phyloP scores from a whole-genome alignment of 2,113 vertebrate genomes.

The Potamarius usumacintae region DNA sequence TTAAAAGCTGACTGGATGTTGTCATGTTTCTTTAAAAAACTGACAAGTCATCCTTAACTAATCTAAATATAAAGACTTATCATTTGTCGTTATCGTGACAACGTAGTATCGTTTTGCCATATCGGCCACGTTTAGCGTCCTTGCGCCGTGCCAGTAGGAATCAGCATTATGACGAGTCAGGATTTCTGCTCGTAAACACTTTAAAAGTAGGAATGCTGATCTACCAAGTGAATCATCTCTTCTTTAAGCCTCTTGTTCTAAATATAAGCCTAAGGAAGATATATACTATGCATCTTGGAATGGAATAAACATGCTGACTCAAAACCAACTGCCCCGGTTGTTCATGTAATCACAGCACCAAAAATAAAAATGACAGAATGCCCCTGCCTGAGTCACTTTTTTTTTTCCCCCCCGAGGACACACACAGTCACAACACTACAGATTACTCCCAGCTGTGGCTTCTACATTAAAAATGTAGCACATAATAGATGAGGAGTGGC shows the following conservation, averaged over 20 bases:
- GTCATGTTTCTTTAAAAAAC: not conserved
- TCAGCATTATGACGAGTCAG: not conserved
- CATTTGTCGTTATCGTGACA: not conserved
- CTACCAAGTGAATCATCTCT: not conserved
- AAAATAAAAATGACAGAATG: slow-evolving; percentile 21
- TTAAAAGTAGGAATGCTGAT: not conserved
- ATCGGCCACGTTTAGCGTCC: not conserved
- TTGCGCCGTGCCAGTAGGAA: not conserved
- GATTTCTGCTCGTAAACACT: not conserved
- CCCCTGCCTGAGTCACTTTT: slow-evolving; percentile 5
- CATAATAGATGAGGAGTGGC: slow-evolving; percentile 23
- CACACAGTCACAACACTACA: not conserved
- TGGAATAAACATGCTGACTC: slow-evolving; percentile 2
- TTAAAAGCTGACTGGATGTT: not conserved
- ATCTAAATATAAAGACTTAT: not conserved
- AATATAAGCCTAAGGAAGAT: not conserved
- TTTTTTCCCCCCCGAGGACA: not conserved
- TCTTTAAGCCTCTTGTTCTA: not conserved
- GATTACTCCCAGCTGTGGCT: not conserved
- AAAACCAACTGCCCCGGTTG: not conserved
- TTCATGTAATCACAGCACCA: not conserved
- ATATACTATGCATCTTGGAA: not conserved
- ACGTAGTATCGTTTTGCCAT: not conserved
- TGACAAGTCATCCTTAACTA: not conserved
- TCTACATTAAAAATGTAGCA: not conserved